phyloP scores from a whole-genome alignment of 64 coral and sea anemone genomes.

The Hydrozoanthus tunicans region DNA sequence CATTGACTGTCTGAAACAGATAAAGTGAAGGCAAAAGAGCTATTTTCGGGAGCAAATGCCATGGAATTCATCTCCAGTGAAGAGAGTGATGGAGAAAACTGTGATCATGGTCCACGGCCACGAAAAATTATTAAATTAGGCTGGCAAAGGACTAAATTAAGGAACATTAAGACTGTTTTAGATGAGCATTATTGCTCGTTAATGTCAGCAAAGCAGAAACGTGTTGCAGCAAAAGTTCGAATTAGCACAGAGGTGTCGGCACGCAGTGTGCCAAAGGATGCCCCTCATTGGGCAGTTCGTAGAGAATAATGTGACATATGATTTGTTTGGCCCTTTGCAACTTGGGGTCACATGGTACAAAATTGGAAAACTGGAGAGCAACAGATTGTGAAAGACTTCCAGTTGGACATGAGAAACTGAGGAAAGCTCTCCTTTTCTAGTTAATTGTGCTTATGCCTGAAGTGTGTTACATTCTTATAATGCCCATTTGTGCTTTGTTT shows the following conservation, averaged over 20 bases:
- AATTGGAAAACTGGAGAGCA: too few relatives aligned
- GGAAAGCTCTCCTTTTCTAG: too few relatives aligned
- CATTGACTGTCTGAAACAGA: background rate
- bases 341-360: too few relatives aligned
- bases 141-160: background rate
- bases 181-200: background rate
- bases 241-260: background rate
- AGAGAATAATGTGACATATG: too few relatives aligned
- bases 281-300: background rate
- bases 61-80: background rate
- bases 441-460: too few relatives aligned
- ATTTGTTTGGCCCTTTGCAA: too few relatives aligned
- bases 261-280: background rate
- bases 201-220: conserved; percentile 22
- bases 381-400: too few relatives aligned
- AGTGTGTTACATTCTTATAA: too few relatives aligned
- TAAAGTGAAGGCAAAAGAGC: background rate
- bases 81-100: background rate
- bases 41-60: background rate
- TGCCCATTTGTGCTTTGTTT: too few relatives aligned
- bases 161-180: background rate
- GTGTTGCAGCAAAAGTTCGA: background rate
- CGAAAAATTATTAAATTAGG: background rate
- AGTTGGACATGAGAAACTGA: too few relatives aligned
- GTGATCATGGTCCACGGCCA: background rate